A percentile compares a stretch with the other conserved stretches of the same genome.
Evolutionary conservation across 2,797 vertebrate genomes (phyloP).

Genomic region (Acrocephalus scirpaceus): DNA sequence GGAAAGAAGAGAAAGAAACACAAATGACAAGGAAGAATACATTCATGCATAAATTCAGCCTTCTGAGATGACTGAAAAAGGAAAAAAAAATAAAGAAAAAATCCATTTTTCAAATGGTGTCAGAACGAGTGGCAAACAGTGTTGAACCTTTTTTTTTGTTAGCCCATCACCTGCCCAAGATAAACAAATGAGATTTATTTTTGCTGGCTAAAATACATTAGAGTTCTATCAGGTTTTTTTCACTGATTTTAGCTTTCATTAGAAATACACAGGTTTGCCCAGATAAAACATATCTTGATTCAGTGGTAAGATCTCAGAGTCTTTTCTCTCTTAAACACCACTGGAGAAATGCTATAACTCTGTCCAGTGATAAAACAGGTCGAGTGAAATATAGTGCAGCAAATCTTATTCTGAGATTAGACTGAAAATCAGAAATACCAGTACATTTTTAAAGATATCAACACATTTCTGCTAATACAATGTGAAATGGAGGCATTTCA

Average conservation of each 20-base stretch:
- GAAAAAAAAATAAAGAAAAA: background rate
- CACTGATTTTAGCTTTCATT: background rate
- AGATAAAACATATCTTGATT: background rate
- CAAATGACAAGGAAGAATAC: background rate
- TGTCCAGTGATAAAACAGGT: background rate
- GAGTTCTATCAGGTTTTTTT: background rate
- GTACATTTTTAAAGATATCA: background rate
- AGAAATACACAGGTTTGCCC: background rate
- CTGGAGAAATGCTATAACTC: background rate
- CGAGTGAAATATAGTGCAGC: background rate
- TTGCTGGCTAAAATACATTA: background rate
- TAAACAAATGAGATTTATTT: slow-evolving; percentile 4
- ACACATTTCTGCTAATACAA: background rate
- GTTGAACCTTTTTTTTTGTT: background rate
- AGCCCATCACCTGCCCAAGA: background rate
- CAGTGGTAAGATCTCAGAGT: background rate
- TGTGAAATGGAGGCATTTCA: background rate
- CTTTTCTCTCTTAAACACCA: background rate
- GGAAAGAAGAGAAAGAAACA: background rate
- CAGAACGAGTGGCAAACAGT: background rate
- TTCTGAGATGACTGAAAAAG: background rate
- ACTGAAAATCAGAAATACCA: background rate
- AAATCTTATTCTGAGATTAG: background rate
- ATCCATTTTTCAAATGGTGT: background rate
- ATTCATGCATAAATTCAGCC: background rate